Evolutionary conservation across 2,797 vertebrate genomes (phyloP).

Genomic region (Parauchenoglanis ngamensis): DNA sequence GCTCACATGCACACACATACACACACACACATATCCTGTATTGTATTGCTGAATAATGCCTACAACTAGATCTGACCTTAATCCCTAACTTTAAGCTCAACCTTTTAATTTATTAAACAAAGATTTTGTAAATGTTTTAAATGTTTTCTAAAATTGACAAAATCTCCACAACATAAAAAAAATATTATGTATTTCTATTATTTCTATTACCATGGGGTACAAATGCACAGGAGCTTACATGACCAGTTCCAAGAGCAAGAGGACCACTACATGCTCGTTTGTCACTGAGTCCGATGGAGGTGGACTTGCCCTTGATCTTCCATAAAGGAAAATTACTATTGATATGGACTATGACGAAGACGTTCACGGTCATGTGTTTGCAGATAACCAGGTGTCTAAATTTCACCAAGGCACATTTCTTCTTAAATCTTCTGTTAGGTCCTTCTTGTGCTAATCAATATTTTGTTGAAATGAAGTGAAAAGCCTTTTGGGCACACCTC

Average conservation of each 20-base stretch:
- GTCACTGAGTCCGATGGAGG: conserved; percentile 65
- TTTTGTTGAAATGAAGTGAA: conserved; percentile 70
- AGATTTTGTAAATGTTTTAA: background rate
- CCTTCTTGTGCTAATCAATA: conserved; percentile 70
- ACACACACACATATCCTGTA: background rate
- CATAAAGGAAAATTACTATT: conserved; percentile 68
- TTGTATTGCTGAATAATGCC: background rate
- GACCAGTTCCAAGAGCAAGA: conserved; percentile 65
- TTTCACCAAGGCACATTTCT: conserved; percentile 61
- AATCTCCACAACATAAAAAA: background rate
- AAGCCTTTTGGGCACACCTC: conserved; percentile 69
- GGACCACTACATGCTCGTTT: conserved; percentile 62
- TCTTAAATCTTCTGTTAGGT: conserved; percentile 39
- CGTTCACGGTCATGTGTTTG: conserved; percentile 67
- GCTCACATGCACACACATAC: background rate
- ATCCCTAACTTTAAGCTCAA: background rate
- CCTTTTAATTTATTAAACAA: background rate
- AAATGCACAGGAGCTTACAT: conserved; percentile 33
- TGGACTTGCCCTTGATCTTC: conserved; percentile 69
- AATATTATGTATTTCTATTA: background rate
- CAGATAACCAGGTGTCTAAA: conserved; percentile 72
- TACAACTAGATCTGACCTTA: background rate
- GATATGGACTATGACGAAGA: conserved; percentile 62
- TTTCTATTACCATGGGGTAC: background rate
- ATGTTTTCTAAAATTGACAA: background rate